phyloP scores from a whole-genome alignment of 2,113 vertebrate species.

The Chionodraco myersi region DNA sequence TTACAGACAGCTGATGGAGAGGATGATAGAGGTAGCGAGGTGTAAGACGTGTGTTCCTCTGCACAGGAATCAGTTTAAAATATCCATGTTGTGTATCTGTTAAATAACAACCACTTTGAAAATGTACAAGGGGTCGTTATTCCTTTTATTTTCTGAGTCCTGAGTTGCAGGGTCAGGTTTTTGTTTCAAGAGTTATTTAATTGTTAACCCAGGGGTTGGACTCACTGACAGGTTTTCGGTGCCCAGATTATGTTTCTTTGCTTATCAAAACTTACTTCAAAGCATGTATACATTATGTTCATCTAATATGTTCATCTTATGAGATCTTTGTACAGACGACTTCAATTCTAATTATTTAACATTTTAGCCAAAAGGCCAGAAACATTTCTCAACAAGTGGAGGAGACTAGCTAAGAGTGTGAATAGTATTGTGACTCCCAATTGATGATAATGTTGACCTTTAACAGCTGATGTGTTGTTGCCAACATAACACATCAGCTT shows the following conservation, averaged over 20 bases:
- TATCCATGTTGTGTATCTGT: constrained; percentile 41
- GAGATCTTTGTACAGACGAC: no score
- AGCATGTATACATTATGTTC: neutral
- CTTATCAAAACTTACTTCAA: neutral
- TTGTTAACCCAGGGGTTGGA: neutral
- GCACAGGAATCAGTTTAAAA: constrained; percentile 41
- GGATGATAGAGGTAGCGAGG: constrained; percentile 33
- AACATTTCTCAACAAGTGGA: no score
- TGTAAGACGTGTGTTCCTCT: constrained; percentile 38
- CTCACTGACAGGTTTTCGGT: neutral
- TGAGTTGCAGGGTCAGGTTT: neutral
- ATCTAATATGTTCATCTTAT: no score
- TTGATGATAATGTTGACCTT: no score
- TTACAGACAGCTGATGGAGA: constrained; percentile 34
- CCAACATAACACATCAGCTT: no score
- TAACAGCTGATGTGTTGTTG: no score
- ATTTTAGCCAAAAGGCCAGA: no score
- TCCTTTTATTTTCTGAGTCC: neutral
- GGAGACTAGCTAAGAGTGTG: no score
- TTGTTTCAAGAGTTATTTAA: neutral
- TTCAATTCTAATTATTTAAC: no score
- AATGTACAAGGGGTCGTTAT: neutral
- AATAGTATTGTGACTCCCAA: no score
- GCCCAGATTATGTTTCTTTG: neutral
- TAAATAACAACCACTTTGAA: constrained; percentile 25